Conservation (phyloP, 2,888 invertebrate species). For the Melitaea athalia region DNA sequence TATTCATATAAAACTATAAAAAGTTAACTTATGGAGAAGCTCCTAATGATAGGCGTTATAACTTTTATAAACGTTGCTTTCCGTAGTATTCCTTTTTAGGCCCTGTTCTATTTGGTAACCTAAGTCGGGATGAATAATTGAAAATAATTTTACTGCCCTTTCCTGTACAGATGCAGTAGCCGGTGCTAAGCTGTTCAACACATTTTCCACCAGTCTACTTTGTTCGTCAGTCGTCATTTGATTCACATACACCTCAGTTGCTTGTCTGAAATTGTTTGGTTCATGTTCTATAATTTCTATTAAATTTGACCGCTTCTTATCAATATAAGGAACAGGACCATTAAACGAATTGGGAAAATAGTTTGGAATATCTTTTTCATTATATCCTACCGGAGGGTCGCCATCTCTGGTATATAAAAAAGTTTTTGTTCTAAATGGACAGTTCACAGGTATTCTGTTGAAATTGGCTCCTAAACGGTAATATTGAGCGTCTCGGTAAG, state of each 20-base stretch:
- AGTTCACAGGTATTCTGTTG: no score
- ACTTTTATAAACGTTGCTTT: conserved; percentile 43
- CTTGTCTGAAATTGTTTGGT: conserved; percentile 94
- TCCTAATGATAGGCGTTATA: conserved; percentile 56
- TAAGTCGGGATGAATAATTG: conserved; percentile 88
- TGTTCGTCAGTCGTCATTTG: conserved; percentile 88
- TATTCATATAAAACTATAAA: no score
- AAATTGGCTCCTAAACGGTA: no score
- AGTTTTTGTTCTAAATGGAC: no score
- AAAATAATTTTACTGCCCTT: no score
- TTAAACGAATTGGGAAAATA: no score
- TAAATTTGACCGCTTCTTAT: no score
- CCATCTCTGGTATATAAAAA: no score
- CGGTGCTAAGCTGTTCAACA: conserved; percentile 87
- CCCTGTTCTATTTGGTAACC: conserved; percentile 77
- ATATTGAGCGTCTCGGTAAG: no score
- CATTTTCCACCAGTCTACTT: conserved; percentile 88
- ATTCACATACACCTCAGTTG: conserved; percentile 88
- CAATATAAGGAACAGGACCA: no score
- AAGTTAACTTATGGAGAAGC: neutral
- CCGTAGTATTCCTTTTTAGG: conserved; percentile 49
- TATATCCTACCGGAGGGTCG: no score
- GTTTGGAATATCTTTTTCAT: no score
- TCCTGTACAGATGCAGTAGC: conserved; percentile 84
- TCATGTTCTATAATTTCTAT: conserved; percentile 86